Base-by-base conservation (phyloP, 2,113 vertebrate genomes). In the Tetrax tetrax region DNA sequence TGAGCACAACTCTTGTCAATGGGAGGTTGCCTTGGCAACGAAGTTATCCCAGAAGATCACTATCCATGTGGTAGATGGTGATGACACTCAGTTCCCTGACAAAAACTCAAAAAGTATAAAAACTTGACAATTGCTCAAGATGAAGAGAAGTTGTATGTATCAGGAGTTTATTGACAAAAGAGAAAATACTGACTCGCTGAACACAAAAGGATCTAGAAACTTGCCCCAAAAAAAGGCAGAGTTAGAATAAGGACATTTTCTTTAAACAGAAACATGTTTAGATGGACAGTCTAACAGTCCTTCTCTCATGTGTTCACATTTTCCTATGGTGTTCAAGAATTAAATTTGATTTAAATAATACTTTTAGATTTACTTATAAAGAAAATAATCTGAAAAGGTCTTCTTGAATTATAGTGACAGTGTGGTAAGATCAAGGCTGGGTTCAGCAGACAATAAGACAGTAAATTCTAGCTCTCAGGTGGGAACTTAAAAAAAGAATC, bases 21-120 rank as follows among this genome's bases (percentile, higher is more conserved):
- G 7, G 31, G 66, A 83, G 41, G 85, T 92, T 97, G 76, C 72
- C 79, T 37, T 74, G 71, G 88, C 64, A 95, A 93, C 85, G 69
- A 51, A 85, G 28, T 70, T 89, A 88, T 70, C 74, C 59, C 51
- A 76, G 59, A 92, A 81, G 25, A 50, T 69, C 93, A 72, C 85
- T 69, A 76, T 22, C 50, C 54, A 18, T 37, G 53, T 23, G 37
- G 64, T 41, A n/a, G 66, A 90, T 79, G 53, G 71, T 15, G 15
- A 89, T 54, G 71, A 74, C 23, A 88, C 33, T 27, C 51, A 59
- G 61, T 53, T 88, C 41, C n/a, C 66, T 77, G 70, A 76, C 35
- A 70, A 69, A 81, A 47, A 80, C n/a, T 77, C 0, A 0, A 56
- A 69, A 93, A 83, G 25, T 28, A 59, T 63, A 72, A 95, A 77